These are phyloP conservation scores for Myxocyprinus asiaticus DNA, from an alignment of 2,113 vertebrate genomes.

Conservation along the genomic window DNA sequence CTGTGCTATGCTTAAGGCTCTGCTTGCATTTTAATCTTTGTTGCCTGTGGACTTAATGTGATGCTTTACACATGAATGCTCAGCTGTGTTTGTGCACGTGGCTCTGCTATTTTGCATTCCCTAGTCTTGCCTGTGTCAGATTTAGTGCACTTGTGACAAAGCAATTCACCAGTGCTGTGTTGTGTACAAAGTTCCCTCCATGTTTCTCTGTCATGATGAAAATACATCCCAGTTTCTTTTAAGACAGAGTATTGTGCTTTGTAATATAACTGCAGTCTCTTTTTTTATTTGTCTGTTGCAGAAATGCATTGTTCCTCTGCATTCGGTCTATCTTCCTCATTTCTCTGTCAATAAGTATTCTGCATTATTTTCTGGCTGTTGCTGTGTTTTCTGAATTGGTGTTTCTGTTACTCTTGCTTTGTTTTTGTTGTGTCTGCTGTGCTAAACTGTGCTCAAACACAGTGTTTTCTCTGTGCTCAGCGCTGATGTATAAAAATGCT, in stretches of 20 bases:
- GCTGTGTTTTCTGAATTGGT: neutral
- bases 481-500: too few relatives aligned
- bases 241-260: neutral
- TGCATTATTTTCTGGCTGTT: neutral
- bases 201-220: neutral
- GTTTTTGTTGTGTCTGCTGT: neutral
- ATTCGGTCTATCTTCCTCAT: neutral
- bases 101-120: conserved; percentile 19
- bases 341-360: neutral
- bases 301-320: neutral
- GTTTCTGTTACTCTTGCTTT: neutral
- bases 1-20: neutral
- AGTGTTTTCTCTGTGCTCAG: too few relatives aligned
- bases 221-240: neutral
- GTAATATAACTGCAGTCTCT: neutral
- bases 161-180: conserved; percentile 42
- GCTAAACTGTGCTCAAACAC: neutral
- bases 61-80: conserved; percentile 20
- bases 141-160: conserved; percentile 47
- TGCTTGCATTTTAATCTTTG: conserved; percentile 7
- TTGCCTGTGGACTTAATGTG: conserved; percentile 8
- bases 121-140: neutral
- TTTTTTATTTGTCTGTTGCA: neutral
- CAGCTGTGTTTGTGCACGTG: conserved; percentile 34
- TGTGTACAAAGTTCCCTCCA: neutral